These are phyloP conservation scores for Drosophila truncata DNA, from an alignment of 1,140 invertebrate species.

Conservation along the genomic window DNA sequence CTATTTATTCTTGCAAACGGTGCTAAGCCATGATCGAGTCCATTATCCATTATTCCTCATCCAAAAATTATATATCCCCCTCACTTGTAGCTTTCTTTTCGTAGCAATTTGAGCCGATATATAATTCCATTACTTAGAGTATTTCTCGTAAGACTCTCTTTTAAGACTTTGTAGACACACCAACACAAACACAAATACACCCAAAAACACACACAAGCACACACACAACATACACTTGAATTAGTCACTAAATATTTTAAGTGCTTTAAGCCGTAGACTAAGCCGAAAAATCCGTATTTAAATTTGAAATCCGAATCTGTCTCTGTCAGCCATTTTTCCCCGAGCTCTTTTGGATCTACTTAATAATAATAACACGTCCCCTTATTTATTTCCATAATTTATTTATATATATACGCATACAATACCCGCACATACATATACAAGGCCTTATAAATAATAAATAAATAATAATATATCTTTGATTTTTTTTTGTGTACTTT, in stretches of 20 bases:
- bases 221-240: constrained; percentile 60
- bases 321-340: constrained; percentile 36
- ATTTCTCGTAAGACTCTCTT: constrained; percentile 53
- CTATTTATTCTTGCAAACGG: constrained; percentile 61
- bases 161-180: constrained; percentile 53
- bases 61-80: not conserved
- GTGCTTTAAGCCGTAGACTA: constrained; percentile 77
- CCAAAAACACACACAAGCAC: constrained; percentile 28
- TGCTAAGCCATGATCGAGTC: constrained; percentile 59
- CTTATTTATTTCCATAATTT: constrained; percentile 61
- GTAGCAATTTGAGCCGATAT: constrained; percentile 34
- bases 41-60: not conserved
- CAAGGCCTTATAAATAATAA: constrained; percentile 42
- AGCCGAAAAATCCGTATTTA: constrained; percentile 35
- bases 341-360: constrained; percentile 19
- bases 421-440: constrained; percentile 51
- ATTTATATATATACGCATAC: constrained; percentile 49
- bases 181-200: constrained; percentile 27
- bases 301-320: constrained; percentile 6
- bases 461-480: constrained; percentile 36
- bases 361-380: constrained; percentile 54
- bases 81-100: constrained; percentile 38
- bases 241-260: constrained; percentile 85
- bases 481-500: constrained; percentile 59
- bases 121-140: constrained; percentile 43